Conservation (phyloP, 1,140 invertebrate genomes). For the Sycobia sp. region DNA sequence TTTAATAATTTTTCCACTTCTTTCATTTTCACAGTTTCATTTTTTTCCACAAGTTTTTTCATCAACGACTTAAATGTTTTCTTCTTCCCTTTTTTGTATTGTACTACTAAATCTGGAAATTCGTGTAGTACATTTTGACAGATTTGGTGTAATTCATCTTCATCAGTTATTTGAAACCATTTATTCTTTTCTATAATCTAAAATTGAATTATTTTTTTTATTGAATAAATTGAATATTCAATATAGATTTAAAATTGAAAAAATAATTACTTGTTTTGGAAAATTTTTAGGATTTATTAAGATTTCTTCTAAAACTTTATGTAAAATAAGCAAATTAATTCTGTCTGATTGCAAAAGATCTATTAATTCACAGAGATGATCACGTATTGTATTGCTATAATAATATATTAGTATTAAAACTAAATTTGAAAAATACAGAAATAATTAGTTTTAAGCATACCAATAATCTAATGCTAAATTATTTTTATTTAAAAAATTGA, state of each 20-base stretch:
- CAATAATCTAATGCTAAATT: constrained; percentile 59
- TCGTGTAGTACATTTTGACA: constrained; percentile 69
- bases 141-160: constrained; percentile 64
- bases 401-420: constrained; percentile 1
- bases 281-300: constrained; percentile 55
- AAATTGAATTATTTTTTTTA: constrained; percentile 30
- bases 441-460: constrained; percentile 34
- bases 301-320: constrained; percentile 64
- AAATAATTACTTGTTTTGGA: constrained; percentile 55
- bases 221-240: constrained; percentile 2
- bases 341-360: constrained; percentile 64
- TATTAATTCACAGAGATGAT: constrained; percentile 66
- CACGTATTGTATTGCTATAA: constrained; percentile 55
- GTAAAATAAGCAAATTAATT: constrained; percentile 68
- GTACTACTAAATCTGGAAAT: constrained; percentile 71
- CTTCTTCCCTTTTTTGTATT: constrained; percentile 72
- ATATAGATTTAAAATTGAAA: constrained; percentile 20
- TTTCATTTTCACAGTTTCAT: constrained; percentile 71
- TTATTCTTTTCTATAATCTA: constrained; percentile 70
- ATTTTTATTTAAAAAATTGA: constrained; percentile 69
- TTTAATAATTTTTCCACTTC: constrained; percentile 64
- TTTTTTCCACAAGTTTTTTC: constrained; percentile 65
- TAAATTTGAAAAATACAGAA: not conserved
- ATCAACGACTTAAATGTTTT: constrained; percentile 71
- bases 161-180: constrained; percentile 70